Evolutionary conservation across 1,140 invertebrate species (phyloP), one percentile per base, ranked within the genome.

Genomic region (Euura lappo): DNA sequence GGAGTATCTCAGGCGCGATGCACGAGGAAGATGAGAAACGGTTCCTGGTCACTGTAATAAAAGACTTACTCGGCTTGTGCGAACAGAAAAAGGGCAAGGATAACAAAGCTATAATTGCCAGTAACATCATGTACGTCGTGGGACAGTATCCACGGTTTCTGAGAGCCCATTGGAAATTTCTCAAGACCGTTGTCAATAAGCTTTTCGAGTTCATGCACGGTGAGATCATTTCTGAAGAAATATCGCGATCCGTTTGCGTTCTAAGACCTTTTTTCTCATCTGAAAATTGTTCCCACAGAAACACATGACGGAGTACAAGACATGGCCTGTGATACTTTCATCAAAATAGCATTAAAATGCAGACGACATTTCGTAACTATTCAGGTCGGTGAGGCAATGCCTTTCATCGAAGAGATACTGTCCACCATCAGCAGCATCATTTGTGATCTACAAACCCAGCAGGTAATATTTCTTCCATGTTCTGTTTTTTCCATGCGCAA

Each of bases 71-170:
- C 46, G 98, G 98, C 2, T 88, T 99, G 8, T 99, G 99, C 89
- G 99, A 99, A 87, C 98, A 99, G 84, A 99, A 99, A 85, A 95
- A 99, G 79, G 98, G 98, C 7, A 99, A 99, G 89, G 98, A 99
- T 87, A 99, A 99, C 87, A 99, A 99, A 89, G 99, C 99, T 68
- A 99, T 99, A 70, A 99, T 99, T 82, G 99, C 99, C 5, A 99
- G 98, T 74, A 99, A 99, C 87, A 99, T 99, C 76, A 99, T 99
- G 99, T 99, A 99, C 87, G 98, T 99, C 75, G 99, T 99, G 46
- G 99, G 99, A 44, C 99, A 99, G 85, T 99, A 99, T 90, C 99
- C 99, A 68, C 90, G 98, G 67, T 99, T 99, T 89, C 90, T 99
- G 60, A 90, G 97, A 79, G 98, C 97, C n/a, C 99, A 99, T 89